Base-by-base conservation (phyloP, 2,888 invertebrate species). In the Meliscaeva auricollis region DNA sequence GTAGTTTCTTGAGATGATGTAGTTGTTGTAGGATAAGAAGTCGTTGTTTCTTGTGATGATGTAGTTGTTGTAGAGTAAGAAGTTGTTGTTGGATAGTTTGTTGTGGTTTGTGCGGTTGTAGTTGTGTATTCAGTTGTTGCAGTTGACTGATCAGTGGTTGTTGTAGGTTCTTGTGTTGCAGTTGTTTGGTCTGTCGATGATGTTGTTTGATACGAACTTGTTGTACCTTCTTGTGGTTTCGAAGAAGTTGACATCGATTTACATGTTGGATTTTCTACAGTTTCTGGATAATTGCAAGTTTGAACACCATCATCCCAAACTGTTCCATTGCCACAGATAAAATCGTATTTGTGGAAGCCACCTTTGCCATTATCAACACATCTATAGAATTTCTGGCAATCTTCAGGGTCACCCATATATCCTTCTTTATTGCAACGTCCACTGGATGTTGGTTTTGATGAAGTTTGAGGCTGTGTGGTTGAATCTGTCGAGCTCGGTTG, bases 361-460 rank as follows among this genome's bases (percentile, higher is more conserved):
- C 94, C 94, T 79, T 94, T 94, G 44, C 94, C 94, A 88, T 94
- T 93, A 81, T 93, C 92, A 0, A 95, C 95, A 89, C 96, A 96
- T 52, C 95, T 93, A 89, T 95, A 95, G 90, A 95, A 96, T 89
- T 94, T 95, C 44, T 93, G 93, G 88, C 96, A 96, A 74, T 94
- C 93, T 22, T 88, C 88, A 1, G 90, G 89, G 88, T 93, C 92
- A 0, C 90, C 90, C 38, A 92, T 88, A 82, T 92, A 93, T 38
- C 93, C 93, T 68, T 93, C 93, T 1, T 88, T 78, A 3, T 68
- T 89, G 58, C 93, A 93, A 54, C 89, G 93, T 89, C 79, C 88
- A 54, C 72, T 84, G 0, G 87, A 68, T 11, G 88, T 64, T 35
- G 83, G 83, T 41, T 79, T 83, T 15, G 83, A 64, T 56, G 81